A percentile compares a stretch with the other conserved stretches of the same genome.
These are phyloP conservation scores for Malurus splendens DNA, from an alignment of 2,797 vertebrate species.

Conservation along the genomic window DNA sequence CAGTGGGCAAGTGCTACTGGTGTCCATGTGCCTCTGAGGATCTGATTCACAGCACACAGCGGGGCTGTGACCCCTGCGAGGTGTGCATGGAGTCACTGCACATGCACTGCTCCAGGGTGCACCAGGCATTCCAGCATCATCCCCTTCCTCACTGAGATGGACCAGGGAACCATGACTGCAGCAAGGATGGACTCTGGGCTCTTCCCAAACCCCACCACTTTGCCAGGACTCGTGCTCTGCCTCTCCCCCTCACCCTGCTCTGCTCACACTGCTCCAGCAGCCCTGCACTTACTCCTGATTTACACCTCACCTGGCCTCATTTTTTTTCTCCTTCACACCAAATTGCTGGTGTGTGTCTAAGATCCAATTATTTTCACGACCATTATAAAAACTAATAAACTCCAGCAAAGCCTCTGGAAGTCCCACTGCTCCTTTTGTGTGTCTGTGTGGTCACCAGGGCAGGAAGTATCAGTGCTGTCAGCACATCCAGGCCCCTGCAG, in stretches of 20 bases:
- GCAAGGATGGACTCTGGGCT: accelerated
- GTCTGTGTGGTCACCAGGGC: not conserved
- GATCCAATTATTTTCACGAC: constrained; percentile 28
- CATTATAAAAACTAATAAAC: constrained; percentile 34
- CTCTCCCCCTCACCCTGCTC: not conserved
- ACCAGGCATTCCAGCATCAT: not conserved
- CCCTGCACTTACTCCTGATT: constrained; percentile 13
- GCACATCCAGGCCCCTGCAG: not conserved
- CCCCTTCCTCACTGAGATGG: not conserved
- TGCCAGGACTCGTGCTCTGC: not conserved
- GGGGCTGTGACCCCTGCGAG: not conserved
- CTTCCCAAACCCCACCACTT: not conserved
- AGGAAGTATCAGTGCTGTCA: not conserved
- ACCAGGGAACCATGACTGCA: not conserved
- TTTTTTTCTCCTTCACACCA: not conserved
- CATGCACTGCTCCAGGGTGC: not conserved
- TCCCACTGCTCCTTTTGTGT: not conserved
- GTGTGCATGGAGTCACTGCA: not conserved
- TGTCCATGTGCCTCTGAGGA: not conserved
- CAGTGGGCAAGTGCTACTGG: accelerated
- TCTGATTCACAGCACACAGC: accelerated
- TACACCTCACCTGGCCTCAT: constrained; percentile 8
- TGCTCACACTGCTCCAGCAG: not conserved
- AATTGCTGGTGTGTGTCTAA: not conserved
- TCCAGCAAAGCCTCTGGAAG: not conserved